phyloP scores from a whole-genome alignment of 2,113 vertebrate genomes.

The Cercocebus atys region DNA sequence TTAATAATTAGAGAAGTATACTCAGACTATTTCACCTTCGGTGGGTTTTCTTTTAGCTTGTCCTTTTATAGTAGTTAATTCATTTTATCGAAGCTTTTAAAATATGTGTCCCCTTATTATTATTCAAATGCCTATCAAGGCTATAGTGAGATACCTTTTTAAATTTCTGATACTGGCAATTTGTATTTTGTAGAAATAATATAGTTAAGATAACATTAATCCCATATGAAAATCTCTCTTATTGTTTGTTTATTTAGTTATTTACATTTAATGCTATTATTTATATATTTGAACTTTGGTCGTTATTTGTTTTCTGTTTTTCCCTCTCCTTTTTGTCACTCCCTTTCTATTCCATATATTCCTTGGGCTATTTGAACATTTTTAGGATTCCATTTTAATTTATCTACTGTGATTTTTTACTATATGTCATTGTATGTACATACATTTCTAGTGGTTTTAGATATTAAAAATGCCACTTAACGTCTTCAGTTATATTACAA shows the following conservation, averaged over 20 bases:
- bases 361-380: neutral
- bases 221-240: neutral
- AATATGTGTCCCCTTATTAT: neutral
- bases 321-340: neutral
- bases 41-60: neutral
- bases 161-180: neutral
- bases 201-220: neutral
- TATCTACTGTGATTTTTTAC: neutral
- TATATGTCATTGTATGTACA: neutral
- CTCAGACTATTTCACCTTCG: neutral
- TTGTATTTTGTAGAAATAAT: neutral
- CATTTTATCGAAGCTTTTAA: neutral
- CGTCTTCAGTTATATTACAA: neutral
- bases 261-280: neutral
- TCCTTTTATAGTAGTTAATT: neutral
- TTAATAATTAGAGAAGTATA: neutral
- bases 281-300: neutral
- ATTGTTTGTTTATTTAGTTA: neutral
- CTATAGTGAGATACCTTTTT: neutral
- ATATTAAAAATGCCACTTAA: neutral
- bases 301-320: neutral
- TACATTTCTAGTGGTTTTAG: neutral
- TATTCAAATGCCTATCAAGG: neutral
- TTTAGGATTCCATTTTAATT: neutral
- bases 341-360: neutral